Base-by-base conservation (phyloP, 1,140 invertebrate species). In the Saxidomus purpurata region DNA sequence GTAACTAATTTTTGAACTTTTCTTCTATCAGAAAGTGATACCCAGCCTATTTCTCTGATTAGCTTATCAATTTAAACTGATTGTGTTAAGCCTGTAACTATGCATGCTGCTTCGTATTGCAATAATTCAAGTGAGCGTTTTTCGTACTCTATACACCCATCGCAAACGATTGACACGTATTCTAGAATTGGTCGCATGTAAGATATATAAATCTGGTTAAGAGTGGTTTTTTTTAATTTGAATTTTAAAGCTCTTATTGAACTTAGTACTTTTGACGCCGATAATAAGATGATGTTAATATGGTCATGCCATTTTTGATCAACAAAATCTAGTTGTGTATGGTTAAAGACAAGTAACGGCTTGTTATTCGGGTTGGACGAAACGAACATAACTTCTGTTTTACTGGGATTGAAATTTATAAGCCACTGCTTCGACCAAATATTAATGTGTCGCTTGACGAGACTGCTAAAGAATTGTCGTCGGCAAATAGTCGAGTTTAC, bases 71-170 rank as follows among this genome's bases (percentile, higher is more conserved):
- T 86, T 49, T 43, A 55, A 59, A 55, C 49, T 1, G 47, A 76
- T 59, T 69, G 52, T 8, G 67, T 86, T 59, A 86, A 13, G 1
- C 67, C 83, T 22, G 69, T 86, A 4, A 76, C 83, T 49, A 76
- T 77, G 38, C 71, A 15, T 34, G 69, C 83, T 38, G 47, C 83
- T 25, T 86, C 83, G 19, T 55, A 83, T 69, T 83, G 81, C 52
- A 83, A 17, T 69, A 69, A 25, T 63, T 83, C 81, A 17, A 83
- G 13, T 11, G 43, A 36, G 19, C 43, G 49, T 36, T 83, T 83
- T 69, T 83, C 61, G 28, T 83, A 83, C 1, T 8, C 3, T 25
- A 61, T 83, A 69, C 59, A 83, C 2, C 38, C 55, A n/a, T 83
- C 52, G 59, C 81, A 83, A 36, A 83, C 81, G 28, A 69, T 22